phyloP scores from a whole-genome alignment of 2,888 invertebrate genomes.

The Phasia obesa region DNA sequence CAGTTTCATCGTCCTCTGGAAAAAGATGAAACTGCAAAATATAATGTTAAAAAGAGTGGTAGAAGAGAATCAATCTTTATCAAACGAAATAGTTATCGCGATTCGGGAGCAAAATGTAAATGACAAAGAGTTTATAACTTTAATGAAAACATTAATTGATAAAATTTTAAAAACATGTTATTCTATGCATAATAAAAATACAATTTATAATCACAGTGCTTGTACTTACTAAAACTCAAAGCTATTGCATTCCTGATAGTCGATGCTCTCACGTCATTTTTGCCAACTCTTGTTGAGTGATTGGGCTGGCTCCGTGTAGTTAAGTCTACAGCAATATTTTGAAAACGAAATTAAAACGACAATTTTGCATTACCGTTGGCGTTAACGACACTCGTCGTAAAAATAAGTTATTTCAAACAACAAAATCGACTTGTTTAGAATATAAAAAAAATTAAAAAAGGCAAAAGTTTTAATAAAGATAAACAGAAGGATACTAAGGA shows the following conservation, averaged over 20 bases:
- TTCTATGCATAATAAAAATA: slow-evolving; percentile 16
- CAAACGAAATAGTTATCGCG: slow-evolving; percentile 19
- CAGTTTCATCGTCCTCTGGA: too few species aligned
- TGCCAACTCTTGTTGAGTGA: slow-evolving; percentile 51
- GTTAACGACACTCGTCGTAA: too few species aligned
- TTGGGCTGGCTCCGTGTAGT: slow-evolving; percentile 48
- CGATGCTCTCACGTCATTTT: slow-evolving; percentile 59
- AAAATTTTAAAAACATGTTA: slow-evolving; percentile 19
- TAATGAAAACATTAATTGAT: slow-evolving; percentile 37
- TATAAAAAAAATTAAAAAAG: too few species aligned
- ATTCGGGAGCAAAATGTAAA: slow-evolving; percentile 38
- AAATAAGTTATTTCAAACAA: too few species aligned
- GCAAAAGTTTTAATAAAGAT: too few species aligned
- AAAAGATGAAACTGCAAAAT: too few species aligned
- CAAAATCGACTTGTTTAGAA: too few species aligned
- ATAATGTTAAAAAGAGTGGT: too few species aligned
- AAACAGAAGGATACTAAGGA: too few species aligned
- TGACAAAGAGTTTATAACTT: slow-evolving; percentile 29
- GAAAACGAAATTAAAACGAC: slow-evolving; percentile 35
- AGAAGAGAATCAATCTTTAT: too few species aligned
- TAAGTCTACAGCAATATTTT: slow-evolving; percentile 32
- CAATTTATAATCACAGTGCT: slow-evolving; percentile 21
- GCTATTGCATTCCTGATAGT: too few species aligned
- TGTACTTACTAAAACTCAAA: slow-evolving; percentile 45
- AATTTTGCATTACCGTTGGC: slow-evolving; percentile 49